A percentile compares a stretch with the other conserved stretches of the same genome.
phyloP scores from a whole-genome alignment of 92 coral and sea anemone genomes.

The Porites evermanni region DNA sequence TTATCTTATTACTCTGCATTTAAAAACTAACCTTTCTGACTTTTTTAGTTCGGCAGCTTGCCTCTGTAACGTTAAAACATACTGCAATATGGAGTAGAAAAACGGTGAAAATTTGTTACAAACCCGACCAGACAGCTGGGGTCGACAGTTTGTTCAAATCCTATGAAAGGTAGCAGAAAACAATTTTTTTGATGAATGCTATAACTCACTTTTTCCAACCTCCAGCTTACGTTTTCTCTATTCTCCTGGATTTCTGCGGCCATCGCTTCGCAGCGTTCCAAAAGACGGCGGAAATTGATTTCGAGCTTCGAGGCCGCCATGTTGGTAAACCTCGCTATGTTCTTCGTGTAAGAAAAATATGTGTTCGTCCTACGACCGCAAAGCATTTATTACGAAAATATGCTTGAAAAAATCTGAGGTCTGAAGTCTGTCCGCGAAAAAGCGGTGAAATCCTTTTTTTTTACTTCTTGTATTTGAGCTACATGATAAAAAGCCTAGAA shows the following conservation, averaged over 20 bases:
- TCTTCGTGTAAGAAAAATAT: not conserved
- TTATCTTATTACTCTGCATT: no score
- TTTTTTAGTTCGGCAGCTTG: conserved; percentile 84
- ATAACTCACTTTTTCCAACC: conserved; percentile 81
- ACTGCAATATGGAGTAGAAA: conserved; percentile 52
- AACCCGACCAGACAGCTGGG: not conserved
- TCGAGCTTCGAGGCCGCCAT: conserved; percentile 96
- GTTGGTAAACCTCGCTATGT: conserved; percentile 26
- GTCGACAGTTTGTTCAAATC: no score
- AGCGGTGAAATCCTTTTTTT: no score
- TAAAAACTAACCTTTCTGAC: conserved; percentile 52
- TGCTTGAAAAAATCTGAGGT: no score
- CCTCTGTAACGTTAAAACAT: conserved; percentile 85
- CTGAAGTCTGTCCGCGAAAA: no score
- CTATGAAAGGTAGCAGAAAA: no score
- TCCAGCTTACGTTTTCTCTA: conserved; percentile 84
- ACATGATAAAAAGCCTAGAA: no score
- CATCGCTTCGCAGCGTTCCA: conserved; percentile 91
- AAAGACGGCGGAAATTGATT: conserved; percentile 85
- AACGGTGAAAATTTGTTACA: not conserved
- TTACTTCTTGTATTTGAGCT: no score
- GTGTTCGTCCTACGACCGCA: not conserved
- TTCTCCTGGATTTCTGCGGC: conserved; percentile 81
- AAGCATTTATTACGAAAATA: not conserved
- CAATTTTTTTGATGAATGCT: no score